Base-by-base conservation (phyloP, 1,140 invertebrate genomes). In the Maniola jurtina region DNA sequence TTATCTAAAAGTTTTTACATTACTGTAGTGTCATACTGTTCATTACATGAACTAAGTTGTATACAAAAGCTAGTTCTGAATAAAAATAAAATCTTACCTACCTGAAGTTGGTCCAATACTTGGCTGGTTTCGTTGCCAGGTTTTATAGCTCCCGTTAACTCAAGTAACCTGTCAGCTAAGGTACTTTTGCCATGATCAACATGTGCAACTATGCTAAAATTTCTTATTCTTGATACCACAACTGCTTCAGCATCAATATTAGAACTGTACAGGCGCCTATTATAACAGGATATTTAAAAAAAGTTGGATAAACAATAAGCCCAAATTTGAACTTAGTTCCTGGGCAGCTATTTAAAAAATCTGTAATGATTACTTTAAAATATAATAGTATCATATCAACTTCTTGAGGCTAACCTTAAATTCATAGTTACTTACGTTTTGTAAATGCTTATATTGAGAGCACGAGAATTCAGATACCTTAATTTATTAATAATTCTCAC, bases 151-250 rank as follows among this genome's bases (percentile, higher is more conserved):
- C 97, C 97, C 52, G 97, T 98, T 54, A 96, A 88, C 93, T 99
- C 98, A 13, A 99, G 83, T 6, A 99, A 86, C 64, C 98, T 91
- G 90, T 99, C 98, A 0, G 98, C 97, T 66, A 99, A 88, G 7
- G 98, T 99, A 83, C 96, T 98, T 91, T 99, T 99, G 0, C 98
- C 98, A 93, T 99, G 98, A 89, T 99, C 98, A 13, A 99, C 96
- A 91, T 99, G 98, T 40, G 98, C 98, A 66, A 99, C 97, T 72
- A 99, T 99, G 88, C 97, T 96, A 80, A 99, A 99, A 87, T 99
- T 99, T 47, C 98, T 91, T 38, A 98, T 98, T 68, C 93, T 93
- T 66, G 96, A 77, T 13, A 79, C 71, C 54, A 82, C 79, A 35
- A 76, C 52, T 11, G 58, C 58, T 9, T 76, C 75, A 9, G 66